Evolutionary conservation across 2,888 invertebrate species (phyloP), one percentile per base, ranked within the genome.

Genomic region (Drosophila fungiperda): DNA sequence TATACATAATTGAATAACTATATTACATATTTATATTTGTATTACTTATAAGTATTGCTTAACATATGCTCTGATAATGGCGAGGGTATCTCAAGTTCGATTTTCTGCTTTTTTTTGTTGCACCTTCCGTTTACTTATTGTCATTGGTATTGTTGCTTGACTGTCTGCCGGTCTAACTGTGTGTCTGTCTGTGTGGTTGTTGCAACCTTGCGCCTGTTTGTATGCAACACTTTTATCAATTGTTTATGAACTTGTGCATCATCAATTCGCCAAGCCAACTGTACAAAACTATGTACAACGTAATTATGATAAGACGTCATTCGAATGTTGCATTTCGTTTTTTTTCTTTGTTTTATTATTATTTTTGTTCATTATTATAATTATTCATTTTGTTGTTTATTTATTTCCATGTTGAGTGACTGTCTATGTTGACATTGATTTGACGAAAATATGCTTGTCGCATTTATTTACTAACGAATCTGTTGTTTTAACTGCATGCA

Each of bases 381-480:
- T 79, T 82, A 70, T 71, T 84, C 72, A 32, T 42, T 45, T 68
- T 70, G 68, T 55, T 63, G 63, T 69, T 77, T 71, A 68, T 73
- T 49, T 53, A 60, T 76, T 60, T 70, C 72, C 69, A 23, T 64
- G 74, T 59, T 69, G 70, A 73, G 74, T 57, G 80, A 72, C 66
- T 74, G 78, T 79, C 63, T 69, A 69, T 86, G 83, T 88, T 88
- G 84, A 74, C 83, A 86, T 84, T 84, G 84, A 88, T 83, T 88
- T 84, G 80, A 78, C 72, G 72, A 84, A 88, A 84, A 80, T 83
- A 76, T 80, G 83, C 72, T 83, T 74, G 73, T 83, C 83, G 80
- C 83, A 85, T 82, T 85, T 82, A 85, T 82, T 82, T 85, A 82
- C 82, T 73, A 79, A 55, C 72, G 73, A 76, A 68, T 54, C 72